Percentiles rank a stretch among this genome's conserved stretches.
These are phyloP conservation scores for Agyllia agylla DNA, from an alignment of 2,888 invertebrate species.

Conservation along the genomic window DNA sequence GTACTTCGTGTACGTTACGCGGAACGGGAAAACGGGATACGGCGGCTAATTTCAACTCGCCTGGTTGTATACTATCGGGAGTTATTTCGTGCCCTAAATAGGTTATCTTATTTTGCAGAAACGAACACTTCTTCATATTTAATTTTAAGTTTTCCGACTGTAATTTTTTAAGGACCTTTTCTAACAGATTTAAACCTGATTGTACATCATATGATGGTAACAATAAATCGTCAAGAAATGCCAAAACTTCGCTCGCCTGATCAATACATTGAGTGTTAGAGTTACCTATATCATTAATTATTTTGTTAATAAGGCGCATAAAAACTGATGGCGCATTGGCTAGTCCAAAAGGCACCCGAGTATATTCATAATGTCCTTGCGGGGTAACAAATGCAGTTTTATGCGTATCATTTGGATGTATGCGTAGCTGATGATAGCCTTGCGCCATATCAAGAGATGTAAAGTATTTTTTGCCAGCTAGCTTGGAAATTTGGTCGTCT, in stretches of 20 bases:
- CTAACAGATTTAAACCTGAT: conserved; percentile 35
- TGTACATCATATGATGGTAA: conserved; percentile 41
- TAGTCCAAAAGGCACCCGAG: conserved; percentile 71
- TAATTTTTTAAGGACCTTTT: neutral
- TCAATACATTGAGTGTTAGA: neutral
- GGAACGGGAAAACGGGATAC: neutral
- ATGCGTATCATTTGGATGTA: conserved; percentile 53
- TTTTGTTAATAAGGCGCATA: conserved; percentile 59
- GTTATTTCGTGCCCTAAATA: neutral
- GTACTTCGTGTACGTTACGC: neutral
- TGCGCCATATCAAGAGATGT: conserved; percentile 71
- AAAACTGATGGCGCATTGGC: conserved; percentile 74
- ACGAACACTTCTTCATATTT: neutral
- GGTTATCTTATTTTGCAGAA: neutral
- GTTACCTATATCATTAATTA: conserved; percentile 35
- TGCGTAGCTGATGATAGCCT: conserved; percentile 69
- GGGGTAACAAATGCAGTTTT: conserved; percentile 75
- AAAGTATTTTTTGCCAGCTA: conserved; percentile 74
- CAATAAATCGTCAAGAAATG: conserved; percentile 66
- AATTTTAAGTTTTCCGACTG: conserved; percentile 5
- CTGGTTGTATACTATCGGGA: neutral
- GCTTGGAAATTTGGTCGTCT: conserved; percentile 72
- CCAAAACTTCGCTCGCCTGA: neutral
- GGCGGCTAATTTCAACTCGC: neutral
- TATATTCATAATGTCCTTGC: conserved; percentile 74